Percentiles rank a stretch among this genome's conserved stretches.
These are phyloP conservation scores for Brachyhypopomus occidentalis DNA, from an alignment of 2,113 vertebrate genomes.

Conservation along the genomic window DNA sequence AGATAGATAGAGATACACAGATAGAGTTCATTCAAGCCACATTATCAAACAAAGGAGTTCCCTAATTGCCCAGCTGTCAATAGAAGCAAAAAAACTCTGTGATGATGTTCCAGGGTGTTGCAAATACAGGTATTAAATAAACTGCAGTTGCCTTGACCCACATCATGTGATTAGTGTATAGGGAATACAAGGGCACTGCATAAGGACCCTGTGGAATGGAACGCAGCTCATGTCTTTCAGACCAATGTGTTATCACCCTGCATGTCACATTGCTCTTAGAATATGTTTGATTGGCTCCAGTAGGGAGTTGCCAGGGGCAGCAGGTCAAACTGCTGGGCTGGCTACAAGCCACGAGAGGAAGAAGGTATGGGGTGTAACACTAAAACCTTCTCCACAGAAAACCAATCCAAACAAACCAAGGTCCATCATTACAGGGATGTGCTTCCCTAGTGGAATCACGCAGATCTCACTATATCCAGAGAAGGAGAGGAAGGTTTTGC, in stretches of 20 bases:
- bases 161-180: no score
- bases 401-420: not conserved
- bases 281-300: not conserved
- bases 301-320: not conserved
- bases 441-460: not conserved
- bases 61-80: no score
- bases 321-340: not conserved
- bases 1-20: no score
- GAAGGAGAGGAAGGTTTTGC: not conserved
- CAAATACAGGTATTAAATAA: no score
- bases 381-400: not conserved
- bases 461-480: not conserved
- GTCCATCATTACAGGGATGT: not conserved
- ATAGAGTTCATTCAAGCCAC: no score
- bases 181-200: no score
- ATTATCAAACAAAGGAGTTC: no score
- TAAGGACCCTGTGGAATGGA: no score
- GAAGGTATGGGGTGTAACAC: conserved; percentile 3
- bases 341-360: not conserved
- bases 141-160: no score
- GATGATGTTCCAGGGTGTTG: no score
- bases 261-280: not conserved
- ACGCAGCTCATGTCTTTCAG: not conserved
- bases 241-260: not conserved
- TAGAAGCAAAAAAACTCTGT: no score